phyloP scores from a whole-genome alignment of 2,113 vertebrate species.

The Coreoperca whiteheadi region DNA sequence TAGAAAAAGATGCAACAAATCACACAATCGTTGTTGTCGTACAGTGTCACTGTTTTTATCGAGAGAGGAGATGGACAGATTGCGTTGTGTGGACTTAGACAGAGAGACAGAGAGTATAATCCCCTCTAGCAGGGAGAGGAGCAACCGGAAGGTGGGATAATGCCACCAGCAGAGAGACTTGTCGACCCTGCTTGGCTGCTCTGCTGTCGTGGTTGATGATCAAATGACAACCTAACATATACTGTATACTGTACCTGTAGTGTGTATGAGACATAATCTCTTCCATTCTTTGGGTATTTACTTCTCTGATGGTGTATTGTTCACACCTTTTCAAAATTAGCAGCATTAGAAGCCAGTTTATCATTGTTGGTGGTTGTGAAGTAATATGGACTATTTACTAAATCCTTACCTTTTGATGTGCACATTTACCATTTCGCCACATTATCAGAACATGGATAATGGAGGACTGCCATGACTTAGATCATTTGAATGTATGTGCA shows the following conservation, averaged over 20 bases:
- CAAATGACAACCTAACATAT: slow-evolving; percentile 24
- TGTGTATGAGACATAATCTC: neutral
- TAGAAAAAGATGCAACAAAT: slow-evolving; percentile 19
- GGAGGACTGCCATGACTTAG: neutral
- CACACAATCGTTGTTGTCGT: neutral
- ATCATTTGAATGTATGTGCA: neutral
- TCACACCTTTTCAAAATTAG: slow-evolving; percentile 3
- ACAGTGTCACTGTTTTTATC: slow-evolving; percentile 14
- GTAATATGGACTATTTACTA: neutral
- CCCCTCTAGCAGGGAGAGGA: slow-evolving; percentile 54
- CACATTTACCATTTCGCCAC: neutral
- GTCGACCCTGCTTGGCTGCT: slow-evolving; percentile 47
- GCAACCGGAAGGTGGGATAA: slow-evolving; percentile 66
- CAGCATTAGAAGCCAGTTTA: neutral
- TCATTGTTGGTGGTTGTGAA: neutral
- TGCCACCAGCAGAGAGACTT: slow-evolving; percentile 51
- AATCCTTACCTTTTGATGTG: neutral
- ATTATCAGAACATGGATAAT: neutral
- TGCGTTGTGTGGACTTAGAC: slow-evolving; percentile 68
- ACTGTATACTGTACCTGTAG: neutral
- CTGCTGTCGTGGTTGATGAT: slow-evolving; percentile 53
- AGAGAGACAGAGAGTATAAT: slow-evolving; percentile 68
- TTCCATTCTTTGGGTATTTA: neutral
- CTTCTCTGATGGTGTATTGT: neutral
- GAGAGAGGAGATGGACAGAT: slow-evolving; percentile 60